Evolutionary conservation across 2,113 vertebrate species (phyloP), one percentile per base, ranked within the genome.

Genomic region (Lepus timidus): DNA sequence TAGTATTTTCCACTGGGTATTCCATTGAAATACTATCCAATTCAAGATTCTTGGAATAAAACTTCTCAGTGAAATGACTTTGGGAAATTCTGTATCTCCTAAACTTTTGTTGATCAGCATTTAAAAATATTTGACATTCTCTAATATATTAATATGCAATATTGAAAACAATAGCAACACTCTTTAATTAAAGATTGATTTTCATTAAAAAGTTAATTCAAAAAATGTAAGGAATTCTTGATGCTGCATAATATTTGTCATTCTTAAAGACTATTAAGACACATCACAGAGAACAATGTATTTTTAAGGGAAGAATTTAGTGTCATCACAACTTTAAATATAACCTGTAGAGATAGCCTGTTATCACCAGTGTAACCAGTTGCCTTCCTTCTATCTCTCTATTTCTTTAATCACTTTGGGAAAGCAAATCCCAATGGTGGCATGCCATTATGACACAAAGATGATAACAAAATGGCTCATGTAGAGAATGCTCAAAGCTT

Each of bases 321-420:
- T 96, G 85, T 90, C 96, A 92, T 92, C 91, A 85, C 81, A 88
- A 88, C 88, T 96, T 96, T 96, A 97, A 96, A 97, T 96, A 97
- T 95, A 97, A 95, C 95, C 86, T 74, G 55, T 13, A 62, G 91
- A 95, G 96, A 96, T 96, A 95, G 52, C 51, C 85, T 75, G 95
- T 88, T 96, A 96, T 97, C 96, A 79, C 78, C 33, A 44, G 36
- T 39, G 73, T 81, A 65, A 85, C 90, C 90, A 88, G 44, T 33
- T 78, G 74, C 82, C 70, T 88, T 36, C 58, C 65, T 82, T 94
- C 96, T 96, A 67, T 97, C 95, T 97, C 36, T 87, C 62, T 62
- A 51, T 95, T 92, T 92, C 94, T 93, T 95, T 82, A 95, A 92
- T 97, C 85, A 62, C 92, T 75, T 78, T 70, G 88, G 91, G 92